These are phyloP conservation scores for Abrostola tripartita DNA, from an alignment of 2,888 invertebrate genomes.

Conservation along the genomic window DNA sequence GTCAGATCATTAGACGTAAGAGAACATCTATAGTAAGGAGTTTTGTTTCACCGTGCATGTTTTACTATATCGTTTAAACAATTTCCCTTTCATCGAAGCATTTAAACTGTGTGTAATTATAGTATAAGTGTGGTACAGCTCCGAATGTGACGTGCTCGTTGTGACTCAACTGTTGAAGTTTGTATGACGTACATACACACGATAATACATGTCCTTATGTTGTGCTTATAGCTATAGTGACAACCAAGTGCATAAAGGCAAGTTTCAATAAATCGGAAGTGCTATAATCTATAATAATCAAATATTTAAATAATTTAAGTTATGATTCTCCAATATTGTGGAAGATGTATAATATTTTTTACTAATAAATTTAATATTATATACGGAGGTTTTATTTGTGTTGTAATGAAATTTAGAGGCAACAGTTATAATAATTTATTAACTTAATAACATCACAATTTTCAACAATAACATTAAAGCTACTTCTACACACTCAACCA, in stretches of 20 bases:
- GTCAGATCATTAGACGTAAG: slow-evolving; percentile 58
- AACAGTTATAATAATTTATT: slow-evolving; percentile 50
- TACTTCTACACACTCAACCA: slow-evolving; percentile 33
- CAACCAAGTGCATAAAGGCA: slow-evolving; percentile 80
- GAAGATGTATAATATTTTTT: slow-evolving; percentile 89
- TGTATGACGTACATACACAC: slow-evolving; percentile 51
- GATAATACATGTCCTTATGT: slow-evolving; percentile 62
- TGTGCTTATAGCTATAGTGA: slow-evolving; percentile 84
- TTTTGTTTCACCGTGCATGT: slow-evolving; percentile 57
- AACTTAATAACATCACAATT: slow-evolving; percentile 55
- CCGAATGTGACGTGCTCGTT: slow-evolving; percentile 63
- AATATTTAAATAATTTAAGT: slow-evolving; percentile 87
- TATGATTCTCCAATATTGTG: slow-evolving; percentile 88
- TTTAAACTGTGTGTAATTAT: slow-evolving; percentile 80
- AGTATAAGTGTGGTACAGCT: slow-evolving; percentile 66
- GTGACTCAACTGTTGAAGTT: slow-evolving; percentile 57
- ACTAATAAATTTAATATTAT: slow-evolving; percentile 89
- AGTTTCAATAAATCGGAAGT: slow-evolving; percentile 82
- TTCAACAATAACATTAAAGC: slow-evolving; percentile 44
- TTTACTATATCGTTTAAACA: slow-evolving; percentile 60
- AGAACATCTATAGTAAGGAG: slow-evolving; percentile 50
- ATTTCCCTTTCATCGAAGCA: slow-evolving; percentile 76
- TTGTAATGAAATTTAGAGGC: background rate
- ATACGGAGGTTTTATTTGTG: slow-evolving; percentile 73
- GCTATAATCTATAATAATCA: slow-evolving; percentile 83